Percentiles rank a stretch among this genome's conserved stretches.
Evolutionary conservation across 1,140 invertebrate species (phyloP).

Genomic region (Lasioglossum albipes): DNA sequence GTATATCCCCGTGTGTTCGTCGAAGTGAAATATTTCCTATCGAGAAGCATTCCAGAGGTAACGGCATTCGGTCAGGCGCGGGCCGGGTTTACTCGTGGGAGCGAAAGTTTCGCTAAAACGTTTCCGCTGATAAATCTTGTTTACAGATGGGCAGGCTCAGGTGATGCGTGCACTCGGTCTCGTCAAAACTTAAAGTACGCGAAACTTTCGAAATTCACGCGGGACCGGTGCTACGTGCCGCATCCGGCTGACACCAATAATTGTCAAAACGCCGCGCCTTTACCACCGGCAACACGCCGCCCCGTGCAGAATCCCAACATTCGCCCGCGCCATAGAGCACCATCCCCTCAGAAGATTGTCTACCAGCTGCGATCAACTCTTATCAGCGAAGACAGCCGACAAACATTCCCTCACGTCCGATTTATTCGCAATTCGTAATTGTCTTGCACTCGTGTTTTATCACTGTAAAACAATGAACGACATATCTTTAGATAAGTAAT

Average conservation of each 20-base stretch:
- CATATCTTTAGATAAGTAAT: too few species aligned
- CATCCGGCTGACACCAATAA: constrained; percentile 53
- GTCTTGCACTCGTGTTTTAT: too few species aligned
- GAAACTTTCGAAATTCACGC: constrained; percentile 63
- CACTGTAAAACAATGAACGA: too few species aligned
- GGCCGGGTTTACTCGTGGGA: constrained; percentile 67
- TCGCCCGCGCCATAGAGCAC: neutral
- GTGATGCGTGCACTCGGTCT: constrained; percentile 68
- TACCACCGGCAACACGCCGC: neutral
- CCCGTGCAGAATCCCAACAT: too few species aligned
- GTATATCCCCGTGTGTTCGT: constrained; percentile 65
- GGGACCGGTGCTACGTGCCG: constrained; percentile 44
- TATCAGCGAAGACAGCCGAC: neutral
- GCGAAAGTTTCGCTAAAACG: constrained; percentile 73
- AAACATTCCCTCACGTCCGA: neutral
- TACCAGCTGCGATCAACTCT: neutral
- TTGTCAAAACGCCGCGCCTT: constrained; percentile 46
- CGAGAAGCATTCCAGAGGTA: constrained; percentile 61
- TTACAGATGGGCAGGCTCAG: constrained; percentile 73
- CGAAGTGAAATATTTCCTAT: constrained; percentile 73
- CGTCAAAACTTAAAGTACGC: constrained; percentile 69
- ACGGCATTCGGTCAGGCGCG: constrained; percentile 57
- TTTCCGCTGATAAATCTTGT: constrained; percentile 74
- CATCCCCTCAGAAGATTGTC: constrained; percentile 4
- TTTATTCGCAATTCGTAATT: too few species aligned